Conservation (phyloP, 2,797 vertebrate species). For the Percopsis omiscomaycus region DNA sequence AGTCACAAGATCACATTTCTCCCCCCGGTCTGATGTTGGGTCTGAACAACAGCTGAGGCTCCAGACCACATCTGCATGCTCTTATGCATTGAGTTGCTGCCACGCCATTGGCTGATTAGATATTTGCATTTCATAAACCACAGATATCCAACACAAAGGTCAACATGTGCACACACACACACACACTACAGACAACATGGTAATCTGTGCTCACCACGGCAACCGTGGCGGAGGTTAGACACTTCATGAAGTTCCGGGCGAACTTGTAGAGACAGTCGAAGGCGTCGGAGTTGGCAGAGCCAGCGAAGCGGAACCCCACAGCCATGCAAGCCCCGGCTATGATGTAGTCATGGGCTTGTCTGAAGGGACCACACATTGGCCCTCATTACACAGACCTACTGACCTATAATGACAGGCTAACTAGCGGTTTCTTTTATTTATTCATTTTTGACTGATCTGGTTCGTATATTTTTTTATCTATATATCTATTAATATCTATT, state of each 20-base stretch:
- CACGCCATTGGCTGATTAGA: no score
- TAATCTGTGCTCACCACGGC: constrained; percentile 84
- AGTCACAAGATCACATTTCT: no score
- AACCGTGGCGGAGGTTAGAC: constrained; percentile 87
- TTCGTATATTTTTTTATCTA: no score
- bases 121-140: not conserved
- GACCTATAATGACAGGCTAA: not conserved
- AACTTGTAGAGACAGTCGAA: constrained; percentile 96
- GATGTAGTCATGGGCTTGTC: constrained; percentile 97
- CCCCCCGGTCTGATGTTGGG: no score
- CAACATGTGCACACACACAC: no score
- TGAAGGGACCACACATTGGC: constrained; percentile 52
- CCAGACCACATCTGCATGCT: no score
- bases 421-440: no score
- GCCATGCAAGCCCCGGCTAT: constrained; percentile 95
- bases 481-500: no score
- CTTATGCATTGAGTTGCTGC: no score
- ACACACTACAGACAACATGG: not conserved
- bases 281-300: constrained; percentile 93
- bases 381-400: no score
- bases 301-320: constrained; percentile 94
- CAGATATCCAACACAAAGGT: not conserved
- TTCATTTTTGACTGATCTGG: no score
- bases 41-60: no score
- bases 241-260: constrained; percentile 91